Percentiles rank a stretch among this genome's conserved stretches.
These are phyloP conservation scores for Lepidotrigona ventralis DNA, from an alignment of 1,140 invertebrate genomes.

Conservation along the genomic window DNA sequence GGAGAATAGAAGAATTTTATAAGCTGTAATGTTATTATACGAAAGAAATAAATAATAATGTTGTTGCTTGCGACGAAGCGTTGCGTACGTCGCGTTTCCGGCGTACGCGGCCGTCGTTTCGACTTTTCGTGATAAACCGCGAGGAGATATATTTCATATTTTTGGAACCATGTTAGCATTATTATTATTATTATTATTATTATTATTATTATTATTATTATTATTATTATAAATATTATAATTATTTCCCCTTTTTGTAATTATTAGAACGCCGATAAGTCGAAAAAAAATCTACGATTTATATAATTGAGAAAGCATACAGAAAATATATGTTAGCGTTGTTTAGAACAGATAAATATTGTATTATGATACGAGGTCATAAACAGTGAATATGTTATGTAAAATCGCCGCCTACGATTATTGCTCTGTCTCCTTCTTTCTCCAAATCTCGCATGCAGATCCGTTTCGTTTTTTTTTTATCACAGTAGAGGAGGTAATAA, in stretches of 20 bases:
- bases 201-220: constrained; percentile 60
- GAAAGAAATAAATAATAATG: constrained; percentile 32
- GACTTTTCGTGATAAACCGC: constrained; percentile 60
- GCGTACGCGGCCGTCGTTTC: constrained; percentile 35
- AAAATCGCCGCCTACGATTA: constrained; percentile 39
- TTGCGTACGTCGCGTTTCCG: neutral
- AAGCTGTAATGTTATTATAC: neutral
- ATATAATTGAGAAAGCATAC: constrained; percentile 70
- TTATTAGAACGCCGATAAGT: constrained; percentile 69
- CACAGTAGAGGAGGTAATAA: neutral
- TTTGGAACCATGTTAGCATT: constrained; percentile 73
- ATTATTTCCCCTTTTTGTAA: constrained; percentile 66
- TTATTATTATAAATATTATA: constrained; percentile 6
- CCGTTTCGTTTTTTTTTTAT: neutral
- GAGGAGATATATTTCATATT: constrained; percentile 71
- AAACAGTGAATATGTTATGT: constrained; percentile 78
- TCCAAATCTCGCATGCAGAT: neutral
- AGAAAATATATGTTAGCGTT: constrained; percentile 79
- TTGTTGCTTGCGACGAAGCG: constrained; percentile 39
- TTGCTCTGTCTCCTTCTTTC: neutral
- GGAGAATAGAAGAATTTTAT: constrained; percentile 46
- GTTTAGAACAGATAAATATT: constrained; percentile 79
- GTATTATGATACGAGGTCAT: constrained; percentile 77
- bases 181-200: constrained; percentile 62
- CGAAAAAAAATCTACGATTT: constrained; percentile 64